Base-by-base conservation (phyloP, 1,140 invertebrate species). In the Epicauta chinensis region DNA sequence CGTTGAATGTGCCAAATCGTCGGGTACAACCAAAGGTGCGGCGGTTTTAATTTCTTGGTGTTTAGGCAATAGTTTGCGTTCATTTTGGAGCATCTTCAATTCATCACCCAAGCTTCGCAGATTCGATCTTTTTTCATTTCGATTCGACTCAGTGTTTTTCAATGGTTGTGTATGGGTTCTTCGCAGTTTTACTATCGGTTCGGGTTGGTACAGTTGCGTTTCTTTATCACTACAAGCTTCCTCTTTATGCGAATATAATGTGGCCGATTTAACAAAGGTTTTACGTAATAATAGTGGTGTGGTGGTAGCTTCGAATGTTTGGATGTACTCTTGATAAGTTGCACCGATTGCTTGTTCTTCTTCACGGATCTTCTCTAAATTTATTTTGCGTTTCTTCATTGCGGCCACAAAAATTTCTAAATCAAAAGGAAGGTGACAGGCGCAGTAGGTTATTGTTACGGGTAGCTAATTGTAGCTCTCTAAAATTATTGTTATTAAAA, bases 271-370 rank as follows among this genome's bases (percentile, higher is more conserved):
- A n/a, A 69, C 57, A 51, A 64, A 71, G 2, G 60, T 56, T 52
- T 69, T 69, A 16, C 54, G 45, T 23, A 5, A 5, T 7, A 23
- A 23, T 23, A 23, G 4, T 2, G 23, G 7, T 7, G 16, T 52
- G 41, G 2, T 52, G 16, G 9, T 52, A 17, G 55, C 56, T 55
- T 71, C 67, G 51, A 71, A 71, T 12, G 62, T 66, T 34, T 61
- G 46, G 14, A 71, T 61, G 36, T 69, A 71, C 42, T 71, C 65
- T 60, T 71, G 61, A 40, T 67, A 71, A n/a, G 64, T 66, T 45
- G 86, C 87, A 10, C 87, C 87, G 13, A 84, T 87, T 70, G 90
- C 87, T 65, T 92, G 87, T 68, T 93, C 91, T 47, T 93, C 87
- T 72, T 91, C 92, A 49, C 83, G 81, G 46, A 17, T 14, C 23